These are phyloP conservation scores for Phoxinus phoxinus DNA, from an alignment of 2,113 vertebrate genomes.

Conservation along the genomic window DNA sequence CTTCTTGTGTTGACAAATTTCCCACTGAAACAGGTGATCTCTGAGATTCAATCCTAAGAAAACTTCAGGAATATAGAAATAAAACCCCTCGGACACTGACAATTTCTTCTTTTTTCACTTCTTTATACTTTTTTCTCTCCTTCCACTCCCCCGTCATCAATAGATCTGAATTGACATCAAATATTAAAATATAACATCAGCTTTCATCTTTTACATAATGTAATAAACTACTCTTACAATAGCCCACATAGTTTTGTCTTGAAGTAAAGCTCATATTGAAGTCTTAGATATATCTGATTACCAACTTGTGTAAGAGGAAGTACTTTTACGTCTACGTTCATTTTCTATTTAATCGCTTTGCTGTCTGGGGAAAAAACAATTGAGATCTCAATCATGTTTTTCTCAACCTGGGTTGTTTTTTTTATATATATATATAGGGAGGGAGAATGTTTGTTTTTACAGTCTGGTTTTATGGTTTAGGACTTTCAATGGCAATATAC, in stretches of 20 bases:
- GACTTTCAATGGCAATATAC: background rate
- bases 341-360: background rate
- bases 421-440: too few species aligned
- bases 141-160: too few species aligned
- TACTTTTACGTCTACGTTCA: background rate
- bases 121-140: too few species aligned
- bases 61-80: too few species aligned
- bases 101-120: too few species aligned
- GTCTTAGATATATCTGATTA: background rate
- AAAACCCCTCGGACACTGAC: too few species aligned
- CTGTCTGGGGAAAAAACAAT: background rate
- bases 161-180: too few species aligned
- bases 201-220: too few species aligned
- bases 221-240: too few species aligned
- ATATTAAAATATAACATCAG: too few species aligned
- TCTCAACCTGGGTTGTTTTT: background rate
- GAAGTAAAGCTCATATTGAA: background rate
- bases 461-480: background rate
- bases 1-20: background rate
- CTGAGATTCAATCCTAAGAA: too few species aligned
- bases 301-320: background rate
- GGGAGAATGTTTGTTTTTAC: conserved; percentile 13
- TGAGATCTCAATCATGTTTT: background rate
- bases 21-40: background rate
- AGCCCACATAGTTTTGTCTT: background rate